Evolutionary conservation across 2,888 invertebrate species (phyloP).

Genomic region (Sussaba pulchella): DNA sequence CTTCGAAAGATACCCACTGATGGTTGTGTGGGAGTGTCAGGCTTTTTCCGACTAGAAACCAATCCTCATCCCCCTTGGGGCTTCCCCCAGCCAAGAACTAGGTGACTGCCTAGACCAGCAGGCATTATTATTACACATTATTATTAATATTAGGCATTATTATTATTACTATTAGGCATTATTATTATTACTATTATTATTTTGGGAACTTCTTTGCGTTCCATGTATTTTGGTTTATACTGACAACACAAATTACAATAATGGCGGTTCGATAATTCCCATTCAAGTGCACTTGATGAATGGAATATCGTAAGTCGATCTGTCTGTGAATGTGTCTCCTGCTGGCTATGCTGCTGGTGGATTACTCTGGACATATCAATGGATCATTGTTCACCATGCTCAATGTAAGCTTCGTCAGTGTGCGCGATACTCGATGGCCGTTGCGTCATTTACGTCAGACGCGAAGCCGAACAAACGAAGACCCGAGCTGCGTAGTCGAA

Average conservation of each 20-base stretch:
- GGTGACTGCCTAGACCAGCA: no score
- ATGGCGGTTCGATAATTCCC: no score
- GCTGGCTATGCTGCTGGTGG: not conserved
- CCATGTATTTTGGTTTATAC: not conserved
- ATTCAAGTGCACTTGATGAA: not conserved
- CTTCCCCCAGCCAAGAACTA: no score
- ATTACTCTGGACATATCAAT: slow-evolving; percentile 24
- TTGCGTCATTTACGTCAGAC: slow-evolving; percentile 32
- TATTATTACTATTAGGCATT: no score
- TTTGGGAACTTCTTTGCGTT: not conserved
- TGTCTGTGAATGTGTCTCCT: not conserved
- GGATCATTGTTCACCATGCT: slow-evolving; percentile 37
- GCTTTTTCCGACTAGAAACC: no score
- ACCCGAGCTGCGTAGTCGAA: slow-evolving; percentile 7
- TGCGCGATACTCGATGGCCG: slow-evolving; percentile 33
- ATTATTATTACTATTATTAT: no score
- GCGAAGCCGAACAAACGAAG: slow-evolving; percentile 45
- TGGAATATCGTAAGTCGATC: not conserved
- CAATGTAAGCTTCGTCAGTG: slow-evolving; percentile 29
- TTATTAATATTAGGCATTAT: no score
- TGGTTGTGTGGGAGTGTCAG: no score
- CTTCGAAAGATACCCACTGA: no score
- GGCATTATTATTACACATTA: no score
- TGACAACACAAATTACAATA: not conserved
- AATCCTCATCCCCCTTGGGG: no score